A percentile compares a stretch with the other conserved stretches of the same genome.
These are phyloP conservation scores for Stramonita haemastoma DNA, from an alignment of 2,888 invertebrate genomes.

Conservation along the genomic window DNA sequence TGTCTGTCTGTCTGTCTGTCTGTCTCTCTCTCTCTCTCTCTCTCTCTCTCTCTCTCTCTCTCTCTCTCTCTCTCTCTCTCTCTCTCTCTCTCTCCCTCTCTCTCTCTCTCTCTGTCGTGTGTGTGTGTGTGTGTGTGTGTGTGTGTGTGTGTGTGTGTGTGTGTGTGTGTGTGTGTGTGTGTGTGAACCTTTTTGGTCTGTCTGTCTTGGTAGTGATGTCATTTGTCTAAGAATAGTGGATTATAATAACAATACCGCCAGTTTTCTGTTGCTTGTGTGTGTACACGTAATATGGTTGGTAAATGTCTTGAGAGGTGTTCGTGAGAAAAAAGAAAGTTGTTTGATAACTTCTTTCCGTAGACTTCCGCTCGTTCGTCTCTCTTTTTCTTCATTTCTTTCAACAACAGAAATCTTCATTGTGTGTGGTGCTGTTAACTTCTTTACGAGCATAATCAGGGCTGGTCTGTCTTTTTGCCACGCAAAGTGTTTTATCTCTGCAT, in stretches of 20 bases:
- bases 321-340: not conserved
- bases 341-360: not conserved
- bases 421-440: not conserved
- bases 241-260: no score
- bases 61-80: not conserved
- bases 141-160: no score
- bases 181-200: no score
- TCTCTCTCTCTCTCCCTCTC: not conserved
- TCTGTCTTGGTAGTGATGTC: no score
- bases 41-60: slow-evolving; percentile 12
- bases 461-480: not conserved
- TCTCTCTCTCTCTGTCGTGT: no score
- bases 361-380: not conserved
- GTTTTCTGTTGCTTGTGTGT: no score
- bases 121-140: no score
- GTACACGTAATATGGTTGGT: no score
- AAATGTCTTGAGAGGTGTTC: not conserved
- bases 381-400: not conserved
- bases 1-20: slow-evolving; percentile 7
- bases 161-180: no score
- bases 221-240: no score
- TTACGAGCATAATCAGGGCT: slow-evolving; percentile 5
- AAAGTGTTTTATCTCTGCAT: slow-evolving; percentile 43
- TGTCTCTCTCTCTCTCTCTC: slow-evolving; percentile 18
- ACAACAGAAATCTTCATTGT: not conserved